These are phyloP conservation scores for Drosophila kanapiae DNA, from an alignment of 1,140 invertebrate genomes.

Conservation along the genomic window DNA sequence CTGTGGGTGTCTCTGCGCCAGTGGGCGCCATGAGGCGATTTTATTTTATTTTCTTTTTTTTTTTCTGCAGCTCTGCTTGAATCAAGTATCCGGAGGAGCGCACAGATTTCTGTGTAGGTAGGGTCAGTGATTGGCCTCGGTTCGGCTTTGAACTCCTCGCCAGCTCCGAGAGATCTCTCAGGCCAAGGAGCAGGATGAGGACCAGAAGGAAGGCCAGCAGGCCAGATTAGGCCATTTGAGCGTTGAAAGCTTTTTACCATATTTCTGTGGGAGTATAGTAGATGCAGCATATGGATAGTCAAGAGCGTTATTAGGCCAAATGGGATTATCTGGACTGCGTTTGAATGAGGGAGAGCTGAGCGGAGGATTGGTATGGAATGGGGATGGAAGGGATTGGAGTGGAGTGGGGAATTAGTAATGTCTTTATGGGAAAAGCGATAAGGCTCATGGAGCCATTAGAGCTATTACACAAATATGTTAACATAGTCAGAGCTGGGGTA, in stretches of 20 bases:
- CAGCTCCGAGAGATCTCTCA: background rate
- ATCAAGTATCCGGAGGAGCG: conserved; percentile 21
- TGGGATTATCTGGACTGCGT: conserved; percentile 16
- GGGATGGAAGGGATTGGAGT: background rate
- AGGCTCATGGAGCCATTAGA: conserved; percentile 8
- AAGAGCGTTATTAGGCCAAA: conserved; percentile 31
- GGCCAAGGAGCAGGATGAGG: background rate
- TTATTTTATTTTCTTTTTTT: conserved; percentile 22
- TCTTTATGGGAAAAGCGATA: conserved; percentile 7
- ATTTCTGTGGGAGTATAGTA: conserved; percentile 18
- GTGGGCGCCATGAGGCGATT: conserved; percentile 51
- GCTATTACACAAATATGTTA: conserved; percentile 8
- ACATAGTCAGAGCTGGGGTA: background rate
- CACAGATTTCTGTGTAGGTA: conserved; percentile 35
- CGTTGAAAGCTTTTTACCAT: conserved; percentile 29
- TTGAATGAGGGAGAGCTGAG: conserved; percentile 1
- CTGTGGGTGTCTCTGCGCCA: conserved; percentile 24
- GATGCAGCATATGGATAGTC: conserved; percentile 30
- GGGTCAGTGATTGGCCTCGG: conserved; percentile 32
- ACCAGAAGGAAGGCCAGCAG: background rate
- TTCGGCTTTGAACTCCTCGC: conserved; percentile 15
- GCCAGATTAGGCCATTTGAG: conserved; percentile 26
- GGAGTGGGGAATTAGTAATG: conserved; percentile 20
- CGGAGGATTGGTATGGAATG: background rate
- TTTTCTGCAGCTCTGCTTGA: background rate